Percentiles rank a stretch among this genome's conserved stretches.
These are phyloP conservation scores for Alentia gelatinosa DNA, from an alignment of 2,888 invertebrate genomes.

Conservation along the genomic window DNA sequence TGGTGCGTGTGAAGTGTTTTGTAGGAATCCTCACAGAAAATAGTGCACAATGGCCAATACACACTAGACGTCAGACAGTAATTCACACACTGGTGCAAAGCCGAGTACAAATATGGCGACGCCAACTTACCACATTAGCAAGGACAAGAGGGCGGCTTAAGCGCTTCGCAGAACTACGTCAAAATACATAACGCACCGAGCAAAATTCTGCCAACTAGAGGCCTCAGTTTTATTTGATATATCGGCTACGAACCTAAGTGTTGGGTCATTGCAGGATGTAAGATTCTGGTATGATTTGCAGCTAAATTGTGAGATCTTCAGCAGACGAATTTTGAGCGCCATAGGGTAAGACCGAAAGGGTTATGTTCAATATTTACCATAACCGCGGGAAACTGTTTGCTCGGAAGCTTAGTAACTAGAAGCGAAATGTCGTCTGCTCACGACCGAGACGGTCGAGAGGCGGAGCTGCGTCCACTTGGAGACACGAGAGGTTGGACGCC, in stretches of 20 bases:
- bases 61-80: neutral
- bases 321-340: neutral
- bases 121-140: neutral
- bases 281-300: neutral
- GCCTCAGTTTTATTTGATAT: neutral
- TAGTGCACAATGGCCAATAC: neutral
- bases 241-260: neutral
- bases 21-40: neutral
- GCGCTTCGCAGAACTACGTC: neutral
- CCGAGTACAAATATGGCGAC: neutral
- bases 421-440: conserved; percentile 43
- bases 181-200: neutral
- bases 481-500: neutral
- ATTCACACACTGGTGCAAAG: conserved; percentile 4
- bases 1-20: neutral
- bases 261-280: neutral
- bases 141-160: neutral
- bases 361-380: neutral
- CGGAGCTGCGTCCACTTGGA: neutral
- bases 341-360: neutral
- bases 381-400: conserved; percentile 42
- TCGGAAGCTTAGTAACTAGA: conserved; percentile 20
- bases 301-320: neutral
- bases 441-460: neutral
- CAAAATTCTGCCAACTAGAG: neutral